These are phyloP conservation scores for Avahi laniger DNA, from an alignment of 2,797 vertebrate species.

Conservation along the genomic window DNA sequence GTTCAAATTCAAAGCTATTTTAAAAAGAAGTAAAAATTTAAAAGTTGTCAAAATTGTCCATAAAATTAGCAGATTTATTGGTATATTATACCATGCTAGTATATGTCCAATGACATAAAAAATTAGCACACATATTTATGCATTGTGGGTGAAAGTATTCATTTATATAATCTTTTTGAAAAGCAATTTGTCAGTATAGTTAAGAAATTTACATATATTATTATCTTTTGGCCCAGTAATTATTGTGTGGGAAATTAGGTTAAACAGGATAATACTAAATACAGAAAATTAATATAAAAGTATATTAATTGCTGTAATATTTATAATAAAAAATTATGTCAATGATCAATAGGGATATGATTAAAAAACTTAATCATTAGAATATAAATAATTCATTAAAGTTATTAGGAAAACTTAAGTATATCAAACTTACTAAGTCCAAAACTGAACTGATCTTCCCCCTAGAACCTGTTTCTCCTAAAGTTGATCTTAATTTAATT, in stretches of 20 bases:
- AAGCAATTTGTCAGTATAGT: not conserved
- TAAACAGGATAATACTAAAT: not conserved
- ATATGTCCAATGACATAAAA: not conserved
- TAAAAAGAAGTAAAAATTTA: not conserved
- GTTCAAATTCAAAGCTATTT: not conserved
- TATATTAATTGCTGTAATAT: not conserved
- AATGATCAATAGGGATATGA: not conserved
- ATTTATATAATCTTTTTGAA: not conserved
- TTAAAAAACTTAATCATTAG: not conserved
- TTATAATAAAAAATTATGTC: not conserved
- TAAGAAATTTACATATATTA: not conserved
- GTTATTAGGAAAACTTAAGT: not conserved
- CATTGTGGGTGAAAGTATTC: not conserved
- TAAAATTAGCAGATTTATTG: not conserved
- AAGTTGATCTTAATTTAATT: not conserved
- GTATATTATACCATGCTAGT: not conserved
- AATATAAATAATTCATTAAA: not conserved
- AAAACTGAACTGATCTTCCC: not conserved
- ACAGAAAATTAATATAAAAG: not conserved
- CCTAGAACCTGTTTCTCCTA: not conserved
- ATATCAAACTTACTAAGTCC: not conserved
- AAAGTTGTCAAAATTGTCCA: not conserved
- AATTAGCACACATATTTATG: not conserved
- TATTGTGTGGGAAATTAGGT: not conserved
- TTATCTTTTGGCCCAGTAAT: not conserved